Evolutionary conservation across 1,140 invertebrate genomes (phyloP).

Genomic region (Spodoptera litura): DNA sequence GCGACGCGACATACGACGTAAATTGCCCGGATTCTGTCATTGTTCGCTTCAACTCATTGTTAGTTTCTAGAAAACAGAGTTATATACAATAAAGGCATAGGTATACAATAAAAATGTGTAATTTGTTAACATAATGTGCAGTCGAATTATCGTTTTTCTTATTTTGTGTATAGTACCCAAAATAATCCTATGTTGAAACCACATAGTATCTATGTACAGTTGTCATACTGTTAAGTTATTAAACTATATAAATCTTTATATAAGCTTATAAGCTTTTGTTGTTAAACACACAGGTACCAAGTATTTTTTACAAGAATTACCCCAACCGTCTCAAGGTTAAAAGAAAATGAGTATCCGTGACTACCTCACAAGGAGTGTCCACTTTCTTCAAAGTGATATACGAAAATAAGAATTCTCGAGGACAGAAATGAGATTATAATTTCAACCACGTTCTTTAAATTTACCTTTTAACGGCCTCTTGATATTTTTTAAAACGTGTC

Average conservation of each 20-base stretch:
- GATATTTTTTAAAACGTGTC: constrained; percentile 78
- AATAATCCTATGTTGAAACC: no score
- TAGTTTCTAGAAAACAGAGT: no score
- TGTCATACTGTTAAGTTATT: no score
- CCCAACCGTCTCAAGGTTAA: background rate
- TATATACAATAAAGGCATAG: no score
- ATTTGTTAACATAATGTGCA: no score
- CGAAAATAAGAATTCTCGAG: constrained; percentile 49
- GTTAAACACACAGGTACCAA: background rate
- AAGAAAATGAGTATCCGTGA: constrained; percentile 34
- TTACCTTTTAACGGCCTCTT: constrained; percentile 76
- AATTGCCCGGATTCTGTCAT: background rate
- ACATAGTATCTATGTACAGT: no score
- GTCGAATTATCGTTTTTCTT: no score
- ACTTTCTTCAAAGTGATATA: constrained; percentile 52
- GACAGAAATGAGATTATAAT: constrained; percentile 61
- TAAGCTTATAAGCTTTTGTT: background rate
- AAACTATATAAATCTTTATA: no score
- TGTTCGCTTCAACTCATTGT: no score
- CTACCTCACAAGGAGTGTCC: constrained; percentile 32
- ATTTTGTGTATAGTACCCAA: no score
- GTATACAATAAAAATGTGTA: no score
- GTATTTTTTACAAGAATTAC: no score
- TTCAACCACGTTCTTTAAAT: constrained; percentile 73
- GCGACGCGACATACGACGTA: constrained; percentile 3